A percentile compares a stretch with the other conserved stretches of the same genome.
These are phyloP conservation scores for Drosophila gunungcola DNA, from an alignment of 1,140 invertebrate species.

Conservation along the genomic window DNA sequence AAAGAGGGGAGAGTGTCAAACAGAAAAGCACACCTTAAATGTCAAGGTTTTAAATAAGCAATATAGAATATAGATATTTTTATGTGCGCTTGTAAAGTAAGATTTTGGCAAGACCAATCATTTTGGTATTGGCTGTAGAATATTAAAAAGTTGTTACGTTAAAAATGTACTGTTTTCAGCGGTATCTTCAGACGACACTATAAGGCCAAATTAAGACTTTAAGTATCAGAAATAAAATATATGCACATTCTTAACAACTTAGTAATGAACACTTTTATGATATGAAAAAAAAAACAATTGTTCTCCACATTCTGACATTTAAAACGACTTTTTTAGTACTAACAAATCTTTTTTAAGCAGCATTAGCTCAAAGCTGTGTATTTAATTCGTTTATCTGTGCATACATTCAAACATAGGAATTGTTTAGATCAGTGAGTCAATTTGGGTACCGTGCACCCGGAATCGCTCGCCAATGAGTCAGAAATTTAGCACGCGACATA, in stretches of 20 bases:
- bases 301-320: no score
- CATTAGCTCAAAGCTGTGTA: neutral
- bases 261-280: no score
- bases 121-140: neutral
- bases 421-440: slow-evolving; percentile 24
- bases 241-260: no score
- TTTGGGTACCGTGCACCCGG: slow-evolving; percentile 20
- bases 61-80: neutral
- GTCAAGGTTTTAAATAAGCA: slow-evolving; percentile 27
- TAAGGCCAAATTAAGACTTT: no score
- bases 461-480: slow-evolving; percentile 35
- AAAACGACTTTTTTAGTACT: no score
- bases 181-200: no score
- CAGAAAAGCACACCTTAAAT: slow-evolving; percentile 3
- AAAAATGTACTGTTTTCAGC: no score
- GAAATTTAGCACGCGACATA: slow-evolving; percentile 31
- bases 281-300: no score
- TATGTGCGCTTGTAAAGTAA: neutral
- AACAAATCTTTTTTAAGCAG: neutral
- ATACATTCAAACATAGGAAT: neutral
- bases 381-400: neutral
- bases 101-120: neutral
- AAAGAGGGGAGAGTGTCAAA: neutral
- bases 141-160: no score
- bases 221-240: no score